These are phyloP conservation scores for Caranx ignobilis DNA, from an alignment of 2,113 vertebrate genomes.

Conservation along the genomic window DNA sequence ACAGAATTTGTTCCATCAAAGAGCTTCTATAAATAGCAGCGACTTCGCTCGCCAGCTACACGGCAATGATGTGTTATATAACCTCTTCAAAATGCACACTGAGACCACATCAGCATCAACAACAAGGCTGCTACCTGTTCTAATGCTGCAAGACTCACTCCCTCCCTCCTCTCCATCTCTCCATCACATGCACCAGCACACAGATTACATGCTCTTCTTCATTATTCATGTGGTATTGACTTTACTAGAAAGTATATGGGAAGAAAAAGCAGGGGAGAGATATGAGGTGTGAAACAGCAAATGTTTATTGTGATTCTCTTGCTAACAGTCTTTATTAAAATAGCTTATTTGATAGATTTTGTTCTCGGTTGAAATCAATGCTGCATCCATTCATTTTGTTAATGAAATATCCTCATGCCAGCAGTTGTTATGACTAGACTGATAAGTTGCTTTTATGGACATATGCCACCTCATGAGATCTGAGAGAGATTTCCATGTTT, in stretches of 20 bases:
- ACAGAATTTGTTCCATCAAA: slow-evolving; percentile 68
- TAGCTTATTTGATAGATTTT: not conserved
- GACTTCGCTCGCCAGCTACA: slow-evolving; percentile 37
- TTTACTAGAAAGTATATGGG: slow-evolving; percentile 55
- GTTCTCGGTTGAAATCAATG: too few species aligned
- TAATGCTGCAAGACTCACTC: slow-evolving; percentile 33
- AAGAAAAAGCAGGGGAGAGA: not conserved
- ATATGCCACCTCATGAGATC: not conserved
- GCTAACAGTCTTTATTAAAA: not conserved
- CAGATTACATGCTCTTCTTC: slow-evolving; percentile 51
- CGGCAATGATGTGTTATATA: slow-evolving; percentile 75
- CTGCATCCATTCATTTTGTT: not conserved
- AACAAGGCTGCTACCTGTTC: slow-evolving; percentile 66
- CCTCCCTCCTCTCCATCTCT: not conserved
- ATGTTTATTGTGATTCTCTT: not conserved
- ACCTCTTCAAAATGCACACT: slow-evolving; percentile 61
- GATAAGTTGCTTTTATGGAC: not conserved
- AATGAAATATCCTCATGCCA: too few species aligned
- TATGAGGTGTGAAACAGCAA: not conserved
- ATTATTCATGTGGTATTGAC: slow-evolving; percentile 60
- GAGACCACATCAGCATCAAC: slow-evolving; percentile 66
- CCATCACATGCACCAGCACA: slow-evolving; percentile 20
- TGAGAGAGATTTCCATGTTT: not conserved
- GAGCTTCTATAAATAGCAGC: slow-evolving; percentile 74
- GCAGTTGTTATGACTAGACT: not conserved